These are phyloP conservation scores for Micoletzkya japonica DNA, from an alignment of 2,888 invertebrate species.

Conservation along the genomic window DNA sequence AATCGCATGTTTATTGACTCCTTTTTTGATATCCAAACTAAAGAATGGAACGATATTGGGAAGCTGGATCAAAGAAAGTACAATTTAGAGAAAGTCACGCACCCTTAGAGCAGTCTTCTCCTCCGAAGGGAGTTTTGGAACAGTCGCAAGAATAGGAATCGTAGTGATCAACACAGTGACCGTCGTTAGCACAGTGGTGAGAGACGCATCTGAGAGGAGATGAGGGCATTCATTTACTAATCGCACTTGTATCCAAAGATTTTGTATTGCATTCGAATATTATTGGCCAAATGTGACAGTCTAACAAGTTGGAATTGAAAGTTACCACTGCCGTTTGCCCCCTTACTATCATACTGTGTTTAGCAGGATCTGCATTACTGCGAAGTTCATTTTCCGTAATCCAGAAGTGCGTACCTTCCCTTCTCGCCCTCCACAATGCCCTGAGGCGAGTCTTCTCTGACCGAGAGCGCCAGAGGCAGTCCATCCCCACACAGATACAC, in stretches of 20 bases:
- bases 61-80: too few species aligned
- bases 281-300: too few species aligned
- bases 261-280: too few species aligned
- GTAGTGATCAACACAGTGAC: conserved; percentile 56
- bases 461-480: conserved; percentile 44
- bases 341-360: too few species aligned
- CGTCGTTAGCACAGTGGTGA: conserved; percentile 50
- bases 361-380: too few species aligned
- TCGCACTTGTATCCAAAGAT: too few species aligned
- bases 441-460: conserved; percentile 43
- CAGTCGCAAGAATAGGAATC: conserved; percentile 61
- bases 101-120: conserved; percentile 58
- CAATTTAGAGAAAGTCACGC: too few species aligned
- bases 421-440: conserved; percentile 30
- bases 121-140: conserved; percentile 57
- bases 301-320: too few species aligned
- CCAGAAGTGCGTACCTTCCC: conserved; percentile 24
- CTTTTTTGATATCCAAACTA: background rate
- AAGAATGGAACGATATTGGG: too few species aligned
- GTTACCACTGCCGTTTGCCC: too few species aligned
- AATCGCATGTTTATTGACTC: background rate
- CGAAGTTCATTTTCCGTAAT: too few species aligned
- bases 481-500: conserved; percentile 57
- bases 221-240: too few species aligned
- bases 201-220: conserved; percentile 7